Percentiles rank a stretch among this genome's conserved stretches.
Evolutionary conservation across 1,140 invertebrate genomes (phyloP).

Genomic region (Sarcophaga peregrina): DNA sequence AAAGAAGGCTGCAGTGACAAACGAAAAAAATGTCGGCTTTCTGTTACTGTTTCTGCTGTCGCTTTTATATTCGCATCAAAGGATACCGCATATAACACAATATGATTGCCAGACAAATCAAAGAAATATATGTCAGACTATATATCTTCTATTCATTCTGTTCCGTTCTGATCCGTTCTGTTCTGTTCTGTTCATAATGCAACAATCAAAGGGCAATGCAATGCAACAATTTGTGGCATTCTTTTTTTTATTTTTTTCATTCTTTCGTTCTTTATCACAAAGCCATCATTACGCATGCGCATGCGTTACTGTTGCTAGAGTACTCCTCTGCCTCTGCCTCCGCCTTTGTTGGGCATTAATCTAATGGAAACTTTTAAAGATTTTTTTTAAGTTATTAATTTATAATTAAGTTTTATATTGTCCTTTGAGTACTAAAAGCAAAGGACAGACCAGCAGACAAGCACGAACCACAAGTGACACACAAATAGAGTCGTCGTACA

Average conservation of each 20-base stretch:
- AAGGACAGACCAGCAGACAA: neutral
- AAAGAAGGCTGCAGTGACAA: too few species aligned
- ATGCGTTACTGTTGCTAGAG: neutral
- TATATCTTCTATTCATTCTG: too few species aligned
- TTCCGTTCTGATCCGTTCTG: too few species aligned
- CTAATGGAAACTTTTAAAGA: constrained; percentile 26
- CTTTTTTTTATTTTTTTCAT: too few species aligned
- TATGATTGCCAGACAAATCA: too few species aligned
- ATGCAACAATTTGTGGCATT: constrained; percentile 14
- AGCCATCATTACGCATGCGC: neutral
- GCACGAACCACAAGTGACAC: too few species aligned
- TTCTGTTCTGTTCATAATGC: neutral
- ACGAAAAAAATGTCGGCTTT: too few species aligned
- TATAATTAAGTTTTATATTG: constrained; percentile 37
- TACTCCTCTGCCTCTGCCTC: neutral
- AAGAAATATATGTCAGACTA: too few species aligned
- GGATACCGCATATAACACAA: too few species aligned
- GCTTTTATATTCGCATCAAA: too few species aligned
- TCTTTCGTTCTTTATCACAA: neutral
- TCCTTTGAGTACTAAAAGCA: neutral
- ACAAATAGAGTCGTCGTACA: too few species aligned
- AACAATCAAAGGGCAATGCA: neutral
- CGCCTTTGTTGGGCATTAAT: constrained; percentile 5
- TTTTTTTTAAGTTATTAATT: constrained; percentile 19
- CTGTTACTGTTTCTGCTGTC: too few species aligned